Evolutionary conservation across 2,888 invertebrate genomes (phyloP), one percentile per base, ranked within the genome.

Genomic region (Habroteleia sp.): DNA sequence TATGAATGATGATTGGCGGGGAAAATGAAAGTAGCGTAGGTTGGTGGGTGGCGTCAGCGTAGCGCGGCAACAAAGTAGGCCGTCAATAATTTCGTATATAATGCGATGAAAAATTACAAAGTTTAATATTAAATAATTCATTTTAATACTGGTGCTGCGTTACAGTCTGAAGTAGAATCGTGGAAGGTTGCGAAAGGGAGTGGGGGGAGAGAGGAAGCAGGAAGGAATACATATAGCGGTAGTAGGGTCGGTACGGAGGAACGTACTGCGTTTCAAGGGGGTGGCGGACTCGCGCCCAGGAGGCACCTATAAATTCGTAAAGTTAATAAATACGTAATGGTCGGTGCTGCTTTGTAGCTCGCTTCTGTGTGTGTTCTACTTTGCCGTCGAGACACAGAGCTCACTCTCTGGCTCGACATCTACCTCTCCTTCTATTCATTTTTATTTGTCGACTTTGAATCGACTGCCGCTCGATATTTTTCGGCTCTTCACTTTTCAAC

Each of bases 81-180:
- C 65, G 82, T 87, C 84, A 88, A 88, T 87, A 87, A 88, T 87
- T 86, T 84, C 84, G 83, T 80, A 82, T 83, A 85, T 86, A 85
- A 87, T 84, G 84, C 83, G 85, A 85, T 88, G 87, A 90, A 90
- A 91, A 90, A 90, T 90, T 89, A 89, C 90, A 88, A 89, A 90
- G 89, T 90, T 90, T 90, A 90, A 90, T 90, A 90, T 90, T 91
- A 90, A 90, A 91, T 91, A 90, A 91, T 91, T 91, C 89, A 91
- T 90, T 90, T 90, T 90, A 90, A 90, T 91, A 90, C 90, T 85
- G 89, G 89, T 89, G 88, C 88, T 81, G 78, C 76, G 79, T 74
- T 81, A 79, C 79, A 63, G 58, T 60, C 56, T 65, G 66, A 54
- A 79, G 79, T 65, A 78, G 74, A 78, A 77, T 78, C 74, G 72